Percentiles rank a stretch among this genome's conserved stretches.
These are phyloP conservation scores for Candoia aspera DNA, from an alignment of 2,113 vertebrate genomes.

Conservation along the genomic window DNA sequence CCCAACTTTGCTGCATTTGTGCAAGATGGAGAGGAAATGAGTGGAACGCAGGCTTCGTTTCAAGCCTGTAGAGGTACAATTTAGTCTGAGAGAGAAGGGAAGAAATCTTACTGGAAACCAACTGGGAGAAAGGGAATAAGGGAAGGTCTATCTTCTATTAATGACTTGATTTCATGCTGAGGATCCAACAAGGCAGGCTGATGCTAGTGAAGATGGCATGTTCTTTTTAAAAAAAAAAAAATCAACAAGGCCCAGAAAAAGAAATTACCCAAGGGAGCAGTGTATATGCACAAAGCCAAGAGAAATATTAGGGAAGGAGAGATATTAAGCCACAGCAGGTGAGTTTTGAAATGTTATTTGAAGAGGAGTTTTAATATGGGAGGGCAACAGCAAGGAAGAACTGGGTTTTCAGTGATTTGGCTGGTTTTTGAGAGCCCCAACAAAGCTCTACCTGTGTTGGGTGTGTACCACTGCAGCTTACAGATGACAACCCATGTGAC, in stretches of 20 bases:
- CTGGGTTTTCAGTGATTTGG: conserved; percentile 29
- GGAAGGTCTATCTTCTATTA: conserved; percentile 7
- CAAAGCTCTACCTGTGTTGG: conserved; percentile 9
- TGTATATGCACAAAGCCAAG: background rate
- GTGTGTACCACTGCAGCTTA: background rate
- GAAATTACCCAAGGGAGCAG: conserved; percentile 29
- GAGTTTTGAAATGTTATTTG: conserved; percentile 49
- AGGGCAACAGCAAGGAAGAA: conserved; percentile 29
- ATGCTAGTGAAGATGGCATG: background rate
- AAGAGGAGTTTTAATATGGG: conserved; percentile 55
- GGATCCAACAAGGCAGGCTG: conserved; percentile 7
- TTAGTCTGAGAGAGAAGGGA: conserved; percentile 25
- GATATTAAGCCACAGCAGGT: conserved; percentile 38
- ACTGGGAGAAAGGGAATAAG: background rate
- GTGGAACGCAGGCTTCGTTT: background rate
- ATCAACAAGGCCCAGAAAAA: conserved; percentile 44
- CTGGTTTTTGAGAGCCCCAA: conserved; percentile 12
- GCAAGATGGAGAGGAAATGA: background rate
- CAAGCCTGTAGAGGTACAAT: background rate
- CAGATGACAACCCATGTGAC: background rate
- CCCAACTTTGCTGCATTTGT: background rate
- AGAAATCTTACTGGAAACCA: background rate
- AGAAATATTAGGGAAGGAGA: conserved; percentile 53
- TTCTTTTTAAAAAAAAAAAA: background rate
- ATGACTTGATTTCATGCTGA: conserved; percentile 13